phyloP scores from a whole-genome alignment of 2,113 vertebrate species.

The Pseudonaja textilis region DNA sequence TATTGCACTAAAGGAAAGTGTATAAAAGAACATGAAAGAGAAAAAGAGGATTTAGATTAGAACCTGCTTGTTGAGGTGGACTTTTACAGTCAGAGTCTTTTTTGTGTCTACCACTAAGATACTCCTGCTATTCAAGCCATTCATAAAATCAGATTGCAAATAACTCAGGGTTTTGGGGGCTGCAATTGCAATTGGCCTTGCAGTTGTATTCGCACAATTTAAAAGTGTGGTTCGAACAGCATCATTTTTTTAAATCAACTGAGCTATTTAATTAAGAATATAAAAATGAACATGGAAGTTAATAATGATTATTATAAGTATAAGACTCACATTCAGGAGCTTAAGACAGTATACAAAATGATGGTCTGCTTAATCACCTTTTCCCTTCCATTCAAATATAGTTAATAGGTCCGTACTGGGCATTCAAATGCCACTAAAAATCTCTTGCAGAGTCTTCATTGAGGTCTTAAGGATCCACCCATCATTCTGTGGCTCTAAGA shows the following conservation, averaged over 20 bases:
- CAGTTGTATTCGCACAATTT: no score
- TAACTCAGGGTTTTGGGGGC: background rate
- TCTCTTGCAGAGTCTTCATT: background rate
- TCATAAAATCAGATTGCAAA: background rate
- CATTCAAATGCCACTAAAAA: background rate
- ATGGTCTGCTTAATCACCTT: background rate
- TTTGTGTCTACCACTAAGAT: background rate
- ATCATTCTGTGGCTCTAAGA: background rate
- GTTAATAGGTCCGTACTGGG: background rate
- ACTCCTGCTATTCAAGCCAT: background rate
- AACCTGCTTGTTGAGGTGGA: background rate
- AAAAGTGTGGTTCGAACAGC: background rate
- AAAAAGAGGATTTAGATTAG: background rate
- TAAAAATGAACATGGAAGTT: background rate
- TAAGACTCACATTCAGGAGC: background rate
- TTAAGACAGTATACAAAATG: background rate
- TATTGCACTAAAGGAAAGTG: background rate
- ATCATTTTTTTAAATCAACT: background rate
- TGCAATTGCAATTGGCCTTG: background rate
- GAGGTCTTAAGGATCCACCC: background rate
- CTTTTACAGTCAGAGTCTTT: background rate
- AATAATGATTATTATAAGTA: background rate
- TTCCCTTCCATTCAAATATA: background rate
- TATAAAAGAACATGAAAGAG: conserved; percentile 19
- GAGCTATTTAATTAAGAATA: background rate